A percentile compares a stretch with the other conserved stretches of the same genome.
Evolutionary conservation across 2,113 vertebrate species (phyloP).

Genomic region (Anas platyrhynchos): DNA sequence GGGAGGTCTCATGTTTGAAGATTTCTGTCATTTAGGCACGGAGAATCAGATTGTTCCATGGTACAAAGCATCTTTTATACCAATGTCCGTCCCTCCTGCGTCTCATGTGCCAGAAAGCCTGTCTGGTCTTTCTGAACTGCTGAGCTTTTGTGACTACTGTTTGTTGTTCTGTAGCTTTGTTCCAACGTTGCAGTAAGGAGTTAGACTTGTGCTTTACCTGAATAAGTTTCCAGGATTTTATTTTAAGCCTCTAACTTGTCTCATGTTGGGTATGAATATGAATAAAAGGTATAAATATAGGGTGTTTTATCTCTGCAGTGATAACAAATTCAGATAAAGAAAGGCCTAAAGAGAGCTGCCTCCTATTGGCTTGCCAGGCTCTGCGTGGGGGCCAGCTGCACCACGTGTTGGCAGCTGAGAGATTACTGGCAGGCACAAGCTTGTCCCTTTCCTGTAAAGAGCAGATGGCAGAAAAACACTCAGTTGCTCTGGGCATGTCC

Average conservation of each 20-base stretch:
- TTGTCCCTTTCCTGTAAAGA: background rate
- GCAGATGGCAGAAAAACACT: constrained; percentile 2
- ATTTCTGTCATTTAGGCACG: background rate
- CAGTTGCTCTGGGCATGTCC: background rate
- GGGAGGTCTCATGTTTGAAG: background rate
- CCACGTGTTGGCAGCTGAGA: background rate
- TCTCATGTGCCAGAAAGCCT: background rate
- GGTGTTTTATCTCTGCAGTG: background rate
- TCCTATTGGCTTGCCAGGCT: background rate
- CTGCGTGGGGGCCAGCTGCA: background rate
- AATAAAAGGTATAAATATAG: background rate
- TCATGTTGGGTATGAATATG: background rate
- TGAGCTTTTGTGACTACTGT: background rate
- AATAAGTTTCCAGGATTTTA: background rate
- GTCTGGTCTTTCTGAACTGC: background rate
- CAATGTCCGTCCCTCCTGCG: background rate
- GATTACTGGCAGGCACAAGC: background rate
- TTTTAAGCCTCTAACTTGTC: background rate
- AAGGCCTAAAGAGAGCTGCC: background rate
- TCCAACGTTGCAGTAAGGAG: background rate
- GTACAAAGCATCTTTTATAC: background rate
- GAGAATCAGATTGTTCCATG: background rate
- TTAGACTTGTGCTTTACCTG: background rate
- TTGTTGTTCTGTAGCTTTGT: background rate
- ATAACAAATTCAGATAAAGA: background rate